These are phyloP conservation scores for Eriosoma lanigerum DNA, from an alignment of 1,140 invertebrate species.

Conservation along the genomic window DNA sequence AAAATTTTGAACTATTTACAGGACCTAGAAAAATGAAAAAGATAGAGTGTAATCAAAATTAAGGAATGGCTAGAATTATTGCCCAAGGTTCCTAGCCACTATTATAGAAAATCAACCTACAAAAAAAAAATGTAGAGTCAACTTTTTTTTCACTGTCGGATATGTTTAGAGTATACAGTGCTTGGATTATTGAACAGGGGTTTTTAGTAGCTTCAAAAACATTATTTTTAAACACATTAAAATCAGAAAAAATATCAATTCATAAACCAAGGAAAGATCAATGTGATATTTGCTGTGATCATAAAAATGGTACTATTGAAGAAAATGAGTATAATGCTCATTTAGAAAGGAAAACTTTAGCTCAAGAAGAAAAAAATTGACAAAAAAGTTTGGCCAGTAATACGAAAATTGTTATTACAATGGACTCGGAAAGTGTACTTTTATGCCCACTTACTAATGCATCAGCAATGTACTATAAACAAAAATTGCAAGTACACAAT, in stretches of 20 bases:
- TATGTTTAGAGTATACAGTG: constrained; percentile 26
- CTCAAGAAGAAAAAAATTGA: constrained; percentile 45
- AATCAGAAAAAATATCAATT: constrained; percentile 36
- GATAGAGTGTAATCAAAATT: constrained; percentile 12
- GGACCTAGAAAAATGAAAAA: constrained; percentile 35
- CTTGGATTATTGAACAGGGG: not conserved
- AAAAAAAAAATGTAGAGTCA: constrained; percentile 46
- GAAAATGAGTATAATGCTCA: constrained; percentile 43
- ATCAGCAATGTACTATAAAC: constrained; percentile 55
- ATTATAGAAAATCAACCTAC: constrained; percentile 34
- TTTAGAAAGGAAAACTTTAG: constrained; percentile 45
- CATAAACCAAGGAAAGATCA: constrained; percentile 41
- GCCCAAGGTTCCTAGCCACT: constrained; percentile 45
- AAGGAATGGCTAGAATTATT: constrained; percentile 47
- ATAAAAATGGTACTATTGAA: constrained; percentile 27
- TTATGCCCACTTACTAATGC: constrained; percentile 53
- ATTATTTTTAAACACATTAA: constrained; percentile 42
- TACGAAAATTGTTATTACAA: constrained; percentile 46
- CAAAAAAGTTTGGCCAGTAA: constrained; percentile 48
- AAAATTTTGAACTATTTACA: not conserved
- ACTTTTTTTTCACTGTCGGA: constrained; percentile 41
- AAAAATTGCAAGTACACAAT: constrained; percentile 56
- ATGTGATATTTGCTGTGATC: constrained; percentile 43
- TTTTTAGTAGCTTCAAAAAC: constrained; percentile 31
- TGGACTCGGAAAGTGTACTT: constrained; percentile 51